These are phyloP conservation scores for Myocastor coypus DNA, from an alignment of 2,113 vertebrate genomes.

Conservation along the genomic window DNA sequence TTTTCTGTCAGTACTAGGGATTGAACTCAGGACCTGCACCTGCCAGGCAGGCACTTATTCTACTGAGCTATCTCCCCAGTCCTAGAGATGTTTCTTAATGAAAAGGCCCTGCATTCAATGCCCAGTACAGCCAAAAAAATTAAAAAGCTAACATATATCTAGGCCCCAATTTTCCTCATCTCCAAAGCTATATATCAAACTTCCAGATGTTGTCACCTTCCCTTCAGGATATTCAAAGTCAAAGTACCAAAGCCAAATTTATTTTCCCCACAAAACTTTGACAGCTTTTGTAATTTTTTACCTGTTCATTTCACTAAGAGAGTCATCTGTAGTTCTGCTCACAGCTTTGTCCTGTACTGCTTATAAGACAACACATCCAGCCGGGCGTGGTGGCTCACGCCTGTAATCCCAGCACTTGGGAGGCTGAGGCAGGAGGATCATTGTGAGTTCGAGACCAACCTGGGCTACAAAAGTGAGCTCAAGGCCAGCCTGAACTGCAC, in stretches of 20 bases:
- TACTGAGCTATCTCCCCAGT: too few species aligned
- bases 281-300: conserved; percentile 38
- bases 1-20: too few species aligned
- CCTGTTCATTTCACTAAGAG: neutral
- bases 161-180: neutral
- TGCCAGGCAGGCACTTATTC: too few species aligned
- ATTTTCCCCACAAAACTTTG: neutral
- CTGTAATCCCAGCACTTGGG: too few species aligned
- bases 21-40: too few species aligned
- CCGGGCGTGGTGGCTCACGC: too few species aligned
- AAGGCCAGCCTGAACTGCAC: too few species aligned
- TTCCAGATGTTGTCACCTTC: neutral
- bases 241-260: neutral
- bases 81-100: neutral
- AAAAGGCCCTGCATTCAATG: neutral
- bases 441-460: too few species aligned
- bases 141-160: neutral
- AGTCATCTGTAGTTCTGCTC: neutral
- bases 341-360: neutral
- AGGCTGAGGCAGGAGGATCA: too few species aligned
- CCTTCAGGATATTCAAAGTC: conserved; percentile 2
- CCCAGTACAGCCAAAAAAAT: neutral
- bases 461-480: too few species aligned
- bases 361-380: neutral
- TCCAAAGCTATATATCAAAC: neutral